Percentiles rank a stretch among this genome's conserved stretches.
Conservation (phyloP, 2,888 invertebrate species). For the Parasteatoda lunata region DNA sequence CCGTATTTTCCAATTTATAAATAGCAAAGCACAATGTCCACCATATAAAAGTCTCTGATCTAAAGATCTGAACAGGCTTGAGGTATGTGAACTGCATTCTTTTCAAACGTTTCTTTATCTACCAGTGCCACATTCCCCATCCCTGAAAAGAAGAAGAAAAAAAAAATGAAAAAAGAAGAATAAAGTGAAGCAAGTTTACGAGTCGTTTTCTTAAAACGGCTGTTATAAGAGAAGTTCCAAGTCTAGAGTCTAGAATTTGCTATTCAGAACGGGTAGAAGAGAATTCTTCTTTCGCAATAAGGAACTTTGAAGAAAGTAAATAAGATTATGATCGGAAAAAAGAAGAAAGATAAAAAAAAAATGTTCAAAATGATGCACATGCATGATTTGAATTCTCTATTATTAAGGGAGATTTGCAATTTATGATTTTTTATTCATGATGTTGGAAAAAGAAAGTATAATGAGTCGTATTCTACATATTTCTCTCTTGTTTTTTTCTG, state of each 20-base stretch:
- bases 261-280: slow-evolving; percentile 27
- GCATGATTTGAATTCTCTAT: slow-evolving; percentile 22
- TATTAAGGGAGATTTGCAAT: slow-evolving; percentile 24
- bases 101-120: slow-evolving; percentile 18
- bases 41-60: slow-evolving; percentile 36
- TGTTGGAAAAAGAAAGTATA: neutral
- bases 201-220: slow-evolving; percentile 49
- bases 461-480: neutral
- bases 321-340: neutral
- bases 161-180: slow-evolving; percentile 10
- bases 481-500: neutral
- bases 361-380: neutral
- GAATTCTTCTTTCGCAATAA: neutral
- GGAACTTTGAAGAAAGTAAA: neutral
- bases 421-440: slow-evolving; percentile 24
- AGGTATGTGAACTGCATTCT: slow-evolving; percentile 52
- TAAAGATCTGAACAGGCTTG: slow-evolving; percentile 26
- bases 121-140: slow-evolving; percentile 15
- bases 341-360: slow-evolving; percentile 22
- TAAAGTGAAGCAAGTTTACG: slow-evolving; percentile 31
- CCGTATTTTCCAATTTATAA: slow-evolving; percentile 28
- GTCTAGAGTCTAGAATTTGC: slow-evolving; percentile 40
- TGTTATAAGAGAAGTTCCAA: slow-evolving; percentile 16
- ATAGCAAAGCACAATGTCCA: slow-evolving; percentile 3
- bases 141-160: neutral